Percentiles rank a stretch among this genome's conserved stretches.
These are phyloP conservation scores for Sebastes jordani DNA, from an alignment of 2,797 vertebrate genomes.

Conservation along the genomic window DNA sequence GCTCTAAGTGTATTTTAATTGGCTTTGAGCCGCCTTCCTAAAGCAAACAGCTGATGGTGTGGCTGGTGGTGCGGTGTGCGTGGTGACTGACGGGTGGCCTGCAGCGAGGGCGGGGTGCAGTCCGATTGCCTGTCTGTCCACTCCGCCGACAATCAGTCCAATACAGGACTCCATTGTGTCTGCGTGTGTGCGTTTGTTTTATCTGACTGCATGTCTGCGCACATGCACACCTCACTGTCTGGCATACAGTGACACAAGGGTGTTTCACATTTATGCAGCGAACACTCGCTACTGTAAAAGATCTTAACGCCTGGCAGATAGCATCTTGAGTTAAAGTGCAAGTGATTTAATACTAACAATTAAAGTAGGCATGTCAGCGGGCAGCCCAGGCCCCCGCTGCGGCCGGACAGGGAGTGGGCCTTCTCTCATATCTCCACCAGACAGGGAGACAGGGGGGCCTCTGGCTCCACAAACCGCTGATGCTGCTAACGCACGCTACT, in stretches of 20 bases:
- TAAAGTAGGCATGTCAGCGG: constrained; percentile 89
- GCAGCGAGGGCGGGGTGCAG: constrained; percentile 77
- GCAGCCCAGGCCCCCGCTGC: constrained; percentile 85
- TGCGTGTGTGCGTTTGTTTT: constrained; percentile 65
- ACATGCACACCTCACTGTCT: constrained; percentile 16
- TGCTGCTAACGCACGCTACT: constrained; percentile 45
- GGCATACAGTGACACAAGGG: constrained; percentile 20
- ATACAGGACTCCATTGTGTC: constrained; percentile 84
- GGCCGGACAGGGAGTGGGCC: constrained; percentile 81
- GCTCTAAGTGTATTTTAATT: constrained; percentile 91
- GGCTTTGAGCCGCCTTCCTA: constrained; percentile 89
- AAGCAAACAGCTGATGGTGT: constrained; percentile 88
- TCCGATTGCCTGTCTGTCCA: constrained; percentile 73
- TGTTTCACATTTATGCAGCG: constrained; percentile 46
- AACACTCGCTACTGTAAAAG: constrained; percentile 81
- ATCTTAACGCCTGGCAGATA: constrained; percentile 85
- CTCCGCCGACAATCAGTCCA: constrained; percentile 77
- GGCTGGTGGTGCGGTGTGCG: constrained; percentile 82
- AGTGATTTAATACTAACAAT: constrained; percentile 90
- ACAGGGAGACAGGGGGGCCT: constrained; percentile 59
- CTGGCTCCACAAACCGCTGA: constrained; percentile 51
- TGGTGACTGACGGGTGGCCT: constrained; percentile 86
- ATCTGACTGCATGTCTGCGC: constrained; percentile 51
- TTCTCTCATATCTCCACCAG: constrained; percentile 85
- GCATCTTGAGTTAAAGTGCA: constrained; percentile 86